These are phyloP conservation scores for Brenthis daphne DNA, from an alignment of 2,888 invertebrate genomes.

Conservation along the genomic window DNA sequence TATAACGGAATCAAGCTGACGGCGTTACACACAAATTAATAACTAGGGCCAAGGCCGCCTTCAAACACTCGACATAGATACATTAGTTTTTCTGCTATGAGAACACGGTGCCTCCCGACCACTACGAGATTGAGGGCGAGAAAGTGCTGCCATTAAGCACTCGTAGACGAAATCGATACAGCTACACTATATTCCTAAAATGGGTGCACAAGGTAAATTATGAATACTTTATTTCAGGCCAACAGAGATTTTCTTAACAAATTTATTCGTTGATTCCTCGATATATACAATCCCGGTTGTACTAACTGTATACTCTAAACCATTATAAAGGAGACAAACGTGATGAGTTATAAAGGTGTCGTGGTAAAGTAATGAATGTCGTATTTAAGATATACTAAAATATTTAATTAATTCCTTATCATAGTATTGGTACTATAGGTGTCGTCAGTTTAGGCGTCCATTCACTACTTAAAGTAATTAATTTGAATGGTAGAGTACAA, in stretches of 20 bases:
- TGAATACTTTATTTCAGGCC: neutral
- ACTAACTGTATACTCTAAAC: slow-evolving; percentile 51
- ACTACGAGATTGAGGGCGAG: slow-evolving; percentile 71
- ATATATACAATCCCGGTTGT: slow-evolving; percentile 44
- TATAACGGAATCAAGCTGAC: slow-evolving; percentile 72
- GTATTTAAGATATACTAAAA: slow-evolving; percentile 46
- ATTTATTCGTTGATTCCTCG: slow-evolving; percentile 20
- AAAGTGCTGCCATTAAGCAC: slow-evolving; percentile 61
- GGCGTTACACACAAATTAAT: slow-evolving; percentile 80
- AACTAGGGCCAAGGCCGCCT: slow-evolving; percentile 79
- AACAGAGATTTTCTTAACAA: neutral
- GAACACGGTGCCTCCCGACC: slow-evolving; percentile 68
- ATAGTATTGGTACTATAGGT: slow-evolving; percentile 54
- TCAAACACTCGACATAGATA: slow-evolving; percentile 80
- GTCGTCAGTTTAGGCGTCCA: slow-evolving; percentile 57
- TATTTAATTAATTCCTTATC: slow-evolving; percentile 65
- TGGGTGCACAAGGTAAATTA: neutral
- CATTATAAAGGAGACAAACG: slow-evolving; percentile 33
- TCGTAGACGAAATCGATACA: slow-evolving; percentile 18
- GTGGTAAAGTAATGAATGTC: slow-evolving; percentile 47
- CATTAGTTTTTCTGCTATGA: slow-evolving; percentile 76
- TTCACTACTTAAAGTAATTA: slow-evolving; percentile 71
- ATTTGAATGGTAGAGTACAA: slow-evolving; percentile 69
- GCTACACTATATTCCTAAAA: slow-evolving; percentile 13
- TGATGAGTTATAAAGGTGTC: slow-evolving; percentile 42